phyloP scores from a whole-genome alignment of 2,797 vertebrate species.

The Oophaga sylvatica region DNA sequence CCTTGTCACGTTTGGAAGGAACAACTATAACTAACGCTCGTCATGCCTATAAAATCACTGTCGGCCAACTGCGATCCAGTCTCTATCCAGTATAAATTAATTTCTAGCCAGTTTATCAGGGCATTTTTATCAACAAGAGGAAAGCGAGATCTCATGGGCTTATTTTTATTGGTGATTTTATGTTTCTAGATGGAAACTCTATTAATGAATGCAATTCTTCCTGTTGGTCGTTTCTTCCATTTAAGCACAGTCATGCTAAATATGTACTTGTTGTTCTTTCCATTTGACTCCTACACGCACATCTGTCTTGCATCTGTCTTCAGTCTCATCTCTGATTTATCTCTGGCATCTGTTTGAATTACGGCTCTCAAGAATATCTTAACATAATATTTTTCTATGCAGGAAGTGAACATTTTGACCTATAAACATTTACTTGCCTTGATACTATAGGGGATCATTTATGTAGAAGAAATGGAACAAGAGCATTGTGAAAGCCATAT shows the following conservation, averaged over 20 bases:
- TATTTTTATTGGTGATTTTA: not conserved
- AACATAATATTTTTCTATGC: not conserved
- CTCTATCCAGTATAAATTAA: not conserved
- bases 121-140: not conserved
- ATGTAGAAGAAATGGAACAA: not conserved
- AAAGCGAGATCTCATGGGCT: not conserved
- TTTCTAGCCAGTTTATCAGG: not conserved
- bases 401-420: not conserved
- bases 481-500: not conserved
- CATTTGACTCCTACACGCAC: slow-evolving; percentile 47
- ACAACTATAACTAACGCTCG: not conserved
- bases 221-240: not conserved
- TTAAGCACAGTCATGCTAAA: slow-evolving; percentile 24
- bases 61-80: no score
- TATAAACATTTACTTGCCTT: not conserved
- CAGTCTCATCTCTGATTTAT: slow-evolving; percentile 24
- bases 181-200: not conserved
- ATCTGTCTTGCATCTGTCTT: slow-evolving; percentile 48
- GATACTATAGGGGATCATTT: not conserved
- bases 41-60: not conserved
- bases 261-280: slow-evolving; percentile 34
- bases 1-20: no score
- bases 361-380: not conserved
- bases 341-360: slow-evolving; percentile 7
- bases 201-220: no score